Evolutionary conservation across 2,113 vertebrate species (phyloP).

Genomic region (Cinclus mexicanus): DNA sequence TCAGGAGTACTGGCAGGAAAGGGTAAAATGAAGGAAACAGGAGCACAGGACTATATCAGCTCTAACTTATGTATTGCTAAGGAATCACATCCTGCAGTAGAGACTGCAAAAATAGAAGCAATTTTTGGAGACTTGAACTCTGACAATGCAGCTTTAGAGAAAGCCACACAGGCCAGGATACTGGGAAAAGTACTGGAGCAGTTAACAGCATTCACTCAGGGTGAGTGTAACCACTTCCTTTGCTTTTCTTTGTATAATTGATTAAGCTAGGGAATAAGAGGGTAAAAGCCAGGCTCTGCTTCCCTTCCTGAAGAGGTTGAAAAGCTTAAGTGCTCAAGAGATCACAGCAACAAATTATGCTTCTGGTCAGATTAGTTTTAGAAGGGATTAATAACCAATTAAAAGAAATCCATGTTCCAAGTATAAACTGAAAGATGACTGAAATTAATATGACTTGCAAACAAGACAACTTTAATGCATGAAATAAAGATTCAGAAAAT

Average conservation of each 20-base stretch:
- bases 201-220: not conserved
- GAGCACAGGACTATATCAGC: not conserved
- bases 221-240: not conserved
- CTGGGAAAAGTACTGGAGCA: not conserved
- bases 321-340: not conserved
- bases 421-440: not conserved
- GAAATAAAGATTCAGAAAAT: not conserved
- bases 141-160: not conserved
- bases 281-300: not conserved
- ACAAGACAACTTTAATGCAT: not conserved
- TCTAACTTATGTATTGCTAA: not conserved
- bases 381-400: not conserved
- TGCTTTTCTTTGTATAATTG: not conserved
- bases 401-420: not conserved
- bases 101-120: not conserved
- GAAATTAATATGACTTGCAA: not conserved
- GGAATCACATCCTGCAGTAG: not conserved
- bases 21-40: not conserved
- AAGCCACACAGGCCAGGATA: not conserved
- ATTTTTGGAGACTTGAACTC: not conserved
- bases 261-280: not conserved
- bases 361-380: not conserved
- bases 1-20: not conserved
- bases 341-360: not conserved
- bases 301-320: not conserved